Conservation (phyloP, 2,888 invertebrate species). For the Lamellibrachia satsuma region DNA sequence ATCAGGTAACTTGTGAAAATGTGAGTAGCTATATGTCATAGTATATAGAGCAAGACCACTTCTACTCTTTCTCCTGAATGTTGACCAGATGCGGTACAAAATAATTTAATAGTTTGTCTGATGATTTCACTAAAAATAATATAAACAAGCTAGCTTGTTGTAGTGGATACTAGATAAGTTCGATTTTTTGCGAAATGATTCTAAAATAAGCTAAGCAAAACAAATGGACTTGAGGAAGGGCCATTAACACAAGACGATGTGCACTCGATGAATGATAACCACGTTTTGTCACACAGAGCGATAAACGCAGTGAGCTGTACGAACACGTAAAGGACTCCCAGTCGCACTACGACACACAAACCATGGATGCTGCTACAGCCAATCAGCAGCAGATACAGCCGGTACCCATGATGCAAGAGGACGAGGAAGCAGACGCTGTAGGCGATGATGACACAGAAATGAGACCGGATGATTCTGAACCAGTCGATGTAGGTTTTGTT, state of each 20-base stretch:
- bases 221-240: too few species aligned
- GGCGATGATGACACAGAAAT: constrained; percentile 26
- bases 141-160: too few species aligned
- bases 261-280: neutral
- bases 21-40: too few species aligned
- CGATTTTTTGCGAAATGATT: too few species aligned
- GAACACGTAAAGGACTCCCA: constrained; percentile 60
- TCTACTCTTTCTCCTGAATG: too few species aligned
- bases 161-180: too few species aligned
- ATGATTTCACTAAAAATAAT: too few species aligned
- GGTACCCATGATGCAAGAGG: constrained; percentile 28
- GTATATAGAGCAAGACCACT: too few species aligned
- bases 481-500: constrained; percentile 30
- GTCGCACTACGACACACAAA: constrained; percentile 57
- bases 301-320: constrained; percentile 39
- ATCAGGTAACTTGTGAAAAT: too few species aligned
- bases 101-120: too few species aligned
- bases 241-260: neutral
- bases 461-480: constrained; percentile 34
- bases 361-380: constrained; percentile 55
- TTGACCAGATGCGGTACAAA: too few species aligned
- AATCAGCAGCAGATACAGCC: constrained; percentile 52
- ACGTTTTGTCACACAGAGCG: neutral
- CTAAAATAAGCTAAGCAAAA: too few species aligned
- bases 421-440: constrained; percentile 31